Percentiles rank a stretch among this genome's conserved stretches.
phyloP scores from a whole-genome alignment of 92 coral and sea anemone genomes.

The Siderastrea siderea region DNA sequence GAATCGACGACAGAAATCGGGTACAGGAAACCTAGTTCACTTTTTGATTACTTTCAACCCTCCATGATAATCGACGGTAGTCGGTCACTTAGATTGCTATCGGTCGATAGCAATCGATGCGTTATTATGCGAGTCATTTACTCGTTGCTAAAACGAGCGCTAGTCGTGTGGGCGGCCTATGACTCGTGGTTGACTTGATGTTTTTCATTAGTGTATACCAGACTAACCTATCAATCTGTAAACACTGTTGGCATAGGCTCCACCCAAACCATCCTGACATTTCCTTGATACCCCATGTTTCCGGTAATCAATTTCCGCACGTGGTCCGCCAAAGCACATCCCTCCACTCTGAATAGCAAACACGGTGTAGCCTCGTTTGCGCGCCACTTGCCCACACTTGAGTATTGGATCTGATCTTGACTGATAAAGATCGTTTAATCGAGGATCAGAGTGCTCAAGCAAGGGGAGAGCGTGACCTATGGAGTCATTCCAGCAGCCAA shows the following conservation, averaged over 20 bases:
- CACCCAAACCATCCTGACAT: slow-evolving; percentile 87
- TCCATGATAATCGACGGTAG: no score
- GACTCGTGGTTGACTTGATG: neutral
- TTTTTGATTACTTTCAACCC: no score
- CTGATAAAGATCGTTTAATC: slow-evolving; percentile 77
- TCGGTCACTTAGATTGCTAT: no score
- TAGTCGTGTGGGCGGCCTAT: no score
- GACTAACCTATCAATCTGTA: slow-evolving; percentile 88
- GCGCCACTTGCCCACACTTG: slow-evolving; percentile 93
- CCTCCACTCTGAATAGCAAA: slow-evolving; percentile 97
- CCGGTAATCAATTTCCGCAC: slow-evolving; percentile 74
- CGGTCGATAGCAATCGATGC: no score
- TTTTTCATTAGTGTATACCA: neutral
- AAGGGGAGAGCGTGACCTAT: slow-evolving; percentile 65
- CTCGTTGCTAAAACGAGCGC: no score
- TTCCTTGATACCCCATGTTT: slow-evolving; percentile 88
- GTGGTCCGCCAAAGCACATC: slow-evolving; percentile 88
- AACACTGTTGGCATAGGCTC: slow-evolving; percentile 89
- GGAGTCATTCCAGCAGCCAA: slow-evolving; percentile 93
- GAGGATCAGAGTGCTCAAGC: slow-evolving; percentile 84
- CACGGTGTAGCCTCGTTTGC: slow-evolving; percentile 82
- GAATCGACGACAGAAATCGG: no score
- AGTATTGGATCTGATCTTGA: slow-evolving; percentile 73
- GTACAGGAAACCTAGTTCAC: no score
- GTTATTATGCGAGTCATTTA: no score